These are phyloP conservation scores for Pyxicephalus adspersus DNA, from an alignment of 2,113 vertebrate species.

Conservation along the genomic window DNA sequence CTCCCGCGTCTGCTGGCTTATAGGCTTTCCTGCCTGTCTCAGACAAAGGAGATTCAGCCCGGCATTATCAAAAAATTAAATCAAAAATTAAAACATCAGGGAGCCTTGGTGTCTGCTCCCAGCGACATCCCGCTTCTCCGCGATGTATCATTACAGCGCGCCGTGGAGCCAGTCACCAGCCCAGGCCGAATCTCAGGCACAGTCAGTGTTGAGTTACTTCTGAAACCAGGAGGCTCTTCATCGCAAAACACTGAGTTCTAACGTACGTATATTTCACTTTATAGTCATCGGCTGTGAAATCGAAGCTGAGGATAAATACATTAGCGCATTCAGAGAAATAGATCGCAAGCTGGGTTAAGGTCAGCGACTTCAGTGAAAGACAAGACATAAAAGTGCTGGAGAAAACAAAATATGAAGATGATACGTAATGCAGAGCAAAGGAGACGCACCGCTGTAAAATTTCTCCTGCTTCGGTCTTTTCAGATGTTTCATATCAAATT, in stretches of 20 bases:
- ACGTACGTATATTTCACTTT: constrained; percentile 47
- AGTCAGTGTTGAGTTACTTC: constrained; percentile 56
- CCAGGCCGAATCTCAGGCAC: constrained; percentile 55
- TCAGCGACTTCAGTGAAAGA: not conserved
- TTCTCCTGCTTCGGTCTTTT: too few species aligned
- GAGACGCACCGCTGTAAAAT: too few species aligned
- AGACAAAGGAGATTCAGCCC: constrained; percentile 62
- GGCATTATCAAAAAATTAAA: constrained; percentile 76
- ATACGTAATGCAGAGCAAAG: too few species aligned
- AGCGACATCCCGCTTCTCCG: constrained; percentile 67
- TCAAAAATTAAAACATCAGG: constrained; percentile 75
- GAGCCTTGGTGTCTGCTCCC: constrained; percentile 71
- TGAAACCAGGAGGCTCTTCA: constrained; percentile 5
- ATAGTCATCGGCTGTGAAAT: constrained; percentile 8
- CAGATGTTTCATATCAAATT: too few species aligned
- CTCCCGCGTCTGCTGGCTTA: constrained; percentile 59
- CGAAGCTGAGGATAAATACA: constrained; percentile 48
- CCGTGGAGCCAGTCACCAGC: constrained; percentile 58
- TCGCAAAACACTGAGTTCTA: not conserved
- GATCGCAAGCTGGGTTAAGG: not conserved
- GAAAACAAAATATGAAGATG: too few species aligned
- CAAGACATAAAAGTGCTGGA: not conserved
- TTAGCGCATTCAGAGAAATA: not conserved
- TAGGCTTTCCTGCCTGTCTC: constrained; percentile 60
- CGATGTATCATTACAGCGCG: constrained; percentile 61